Evolutionary conservation across 1,140 invertebrate species (phyloP).

Genomic region (Eurytemora carolleeae): DNA sequence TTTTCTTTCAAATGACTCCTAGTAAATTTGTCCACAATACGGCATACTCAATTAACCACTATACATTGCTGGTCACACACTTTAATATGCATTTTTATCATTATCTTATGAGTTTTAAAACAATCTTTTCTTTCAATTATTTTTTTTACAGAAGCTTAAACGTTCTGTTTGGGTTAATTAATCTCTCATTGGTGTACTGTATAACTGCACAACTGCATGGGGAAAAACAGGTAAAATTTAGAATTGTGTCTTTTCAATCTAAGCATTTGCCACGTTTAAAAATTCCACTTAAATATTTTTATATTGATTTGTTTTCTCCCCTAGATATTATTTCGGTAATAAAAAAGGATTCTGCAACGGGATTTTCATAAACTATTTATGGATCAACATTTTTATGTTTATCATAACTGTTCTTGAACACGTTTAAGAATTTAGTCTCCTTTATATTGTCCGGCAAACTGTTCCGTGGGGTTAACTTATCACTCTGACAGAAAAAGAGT

Average conservation of each 20-base stretch:
- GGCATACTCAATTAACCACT: no score
- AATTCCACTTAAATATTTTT: neutral
- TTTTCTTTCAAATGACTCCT: no score
- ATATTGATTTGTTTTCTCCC: constrained; percentile 14
- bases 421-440: neutral
- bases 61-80: constrained; percentile 15
- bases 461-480: no score
- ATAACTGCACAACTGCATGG: constrained; percentile 13
- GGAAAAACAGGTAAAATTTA: neutral
- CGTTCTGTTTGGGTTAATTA: constrained; percentile 4
- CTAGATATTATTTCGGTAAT: constrained; percentile 17
- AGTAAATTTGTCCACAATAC: no score
- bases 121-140: neutral
- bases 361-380: neutral
- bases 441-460: neutral
- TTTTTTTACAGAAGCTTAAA: neutral
- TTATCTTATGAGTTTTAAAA: neutral
- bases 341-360: no score
- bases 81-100: constrained; percentile 23
- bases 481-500: no score
- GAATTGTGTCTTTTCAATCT: neutral
- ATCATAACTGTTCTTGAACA: neutral
- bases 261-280: neutral
- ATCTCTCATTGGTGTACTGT: neutral
- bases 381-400: neutral